phyloP scores from a whole-genome alignment of 2,888 invertebrate species.

The Spisula solida region DNA sequence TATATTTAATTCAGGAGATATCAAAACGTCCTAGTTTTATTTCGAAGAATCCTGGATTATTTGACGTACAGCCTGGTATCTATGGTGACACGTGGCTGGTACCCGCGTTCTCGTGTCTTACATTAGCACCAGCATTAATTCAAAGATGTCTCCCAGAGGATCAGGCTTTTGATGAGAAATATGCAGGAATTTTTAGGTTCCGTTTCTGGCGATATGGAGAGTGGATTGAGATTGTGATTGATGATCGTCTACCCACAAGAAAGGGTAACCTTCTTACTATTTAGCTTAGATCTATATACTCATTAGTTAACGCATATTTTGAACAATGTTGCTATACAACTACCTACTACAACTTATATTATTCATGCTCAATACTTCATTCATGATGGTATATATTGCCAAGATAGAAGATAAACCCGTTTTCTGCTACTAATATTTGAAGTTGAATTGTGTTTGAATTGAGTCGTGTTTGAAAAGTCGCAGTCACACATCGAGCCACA shows the following conservation, averaged over 20 bases:
- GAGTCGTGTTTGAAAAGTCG: no score
- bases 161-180: conserved; percentile 94
- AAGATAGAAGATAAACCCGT: no score
- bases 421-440: no score
- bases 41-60: conserved; percentile 57
- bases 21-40: conserved; percentile 70
- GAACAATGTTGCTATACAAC: no score
- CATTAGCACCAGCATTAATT: conserved; percentile 95
- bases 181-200: conserved; percentile 96
- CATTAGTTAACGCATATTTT: no score
- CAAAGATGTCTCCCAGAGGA: conserved; percentile 98
- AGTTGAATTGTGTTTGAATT: no score
- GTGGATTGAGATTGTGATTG: conserved; percentile 96
- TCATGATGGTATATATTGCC: no score
- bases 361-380: no score
- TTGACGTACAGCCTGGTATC: conserved; percentile 67
- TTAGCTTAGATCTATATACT: background rate
- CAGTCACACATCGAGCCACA: no score
- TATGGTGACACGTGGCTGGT: conserved; percentile 90
- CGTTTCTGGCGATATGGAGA: conserved; percentile 96
- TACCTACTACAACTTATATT: no score
- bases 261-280: conserved; percentile 57
- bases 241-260: conserved; percentile 94
- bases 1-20: conserved; percentile 66
- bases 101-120: conserved; percentile 96